Base-by-base conservation (phyloP, 2,888 invertebrate genomes). In the Mesopsocus fuscifrons region DNA sequence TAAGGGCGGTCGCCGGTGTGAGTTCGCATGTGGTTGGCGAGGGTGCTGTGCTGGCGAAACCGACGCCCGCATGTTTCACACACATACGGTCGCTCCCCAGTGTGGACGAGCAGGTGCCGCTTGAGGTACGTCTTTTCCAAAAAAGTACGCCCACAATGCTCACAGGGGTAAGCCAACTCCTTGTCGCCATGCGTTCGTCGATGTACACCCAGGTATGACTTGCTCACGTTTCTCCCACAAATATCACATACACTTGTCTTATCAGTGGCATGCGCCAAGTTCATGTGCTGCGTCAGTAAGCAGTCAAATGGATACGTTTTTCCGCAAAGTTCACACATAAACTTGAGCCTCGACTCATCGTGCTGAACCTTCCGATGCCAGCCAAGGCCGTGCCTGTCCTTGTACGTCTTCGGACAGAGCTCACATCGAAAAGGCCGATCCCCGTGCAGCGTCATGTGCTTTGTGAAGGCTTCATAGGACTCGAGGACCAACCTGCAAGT, bases 371-470 rank as follows among this genome's bases (percentile, higher is more conserved):
- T 38, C 20, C 21, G 15, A 17, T 38, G 38, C 38, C 38, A 38
- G 4, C 20, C 17, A 4, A 38, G 11, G 3, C 38, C 38, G 20
- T 38, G 38, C 5, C 21, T 38, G 18, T 38, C 20, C 20, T 38
- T 38, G 47, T 61, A 62, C 43, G 53, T 54, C 41, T 59, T 61
- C 2, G 53, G 52, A 33, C 62, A 62, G 2, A 56, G 47, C 17
- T 57, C 55, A 47, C 62, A 62, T 46, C 47, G 47, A 40, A 49
- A 53, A 2, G 52, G 54, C 33, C 48, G 49, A n/a, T 51, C 50
- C 6, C 52, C 54, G 16, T 52, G 50, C 16, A 52, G 50, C 23
- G 65, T 69, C 38, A 38, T 38, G 53, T 71, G 38, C n/a, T 15
- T 18, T 18, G 17, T 20, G 13, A 38, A 20, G 15, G 15, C 38